phyloP scores from a whole-genome alignment of 2,888 invertebrate species.

The Amphimallon solstitiale region DNA sequence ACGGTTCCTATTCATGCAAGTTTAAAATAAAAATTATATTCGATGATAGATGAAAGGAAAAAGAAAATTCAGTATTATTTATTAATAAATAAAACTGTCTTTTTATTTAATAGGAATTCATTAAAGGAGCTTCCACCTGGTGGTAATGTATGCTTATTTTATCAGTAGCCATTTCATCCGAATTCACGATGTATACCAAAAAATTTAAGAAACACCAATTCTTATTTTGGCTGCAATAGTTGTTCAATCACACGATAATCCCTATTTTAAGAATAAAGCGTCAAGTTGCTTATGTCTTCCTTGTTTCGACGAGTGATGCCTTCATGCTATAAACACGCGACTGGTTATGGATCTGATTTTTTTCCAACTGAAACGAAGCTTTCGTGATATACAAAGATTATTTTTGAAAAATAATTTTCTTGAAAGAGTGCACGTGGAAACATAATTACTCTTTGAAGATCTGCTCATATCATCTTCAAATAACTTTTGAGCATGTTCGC shows the following conservation, averaged over 20 bases:
- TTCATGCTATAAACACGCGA: constrained; percentile 44
- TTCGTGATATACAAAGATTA: constrained; percentile 43
- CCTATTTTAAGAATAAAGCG: constrained; percentile 32
- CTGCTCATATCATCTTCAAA: constrained; percentile 35
- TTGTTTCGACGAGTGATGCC: constrained; percentile 35
- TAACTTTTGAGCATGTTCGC: constrained; percentile 31
- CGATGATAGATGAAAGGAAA: no score
- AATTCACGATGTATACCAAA: no score
- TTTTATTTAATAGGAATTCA: no score
- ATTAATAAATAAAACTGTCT: no score
- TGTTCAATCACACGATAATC: constrained; percentile 11
- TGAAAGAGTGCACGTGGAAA: no score
- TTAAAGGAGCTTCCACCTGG: no score
- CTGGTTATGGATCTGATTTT: constrained; percentile 29
- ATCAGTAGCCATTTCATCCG: constrained; percentile 40
- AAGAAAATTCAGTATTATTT: no score
- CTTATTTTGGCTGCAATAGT: no score
- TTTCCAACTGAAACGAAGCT: constrained; percentile 42
- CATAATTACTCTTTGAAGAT: constrained; percentile 3
- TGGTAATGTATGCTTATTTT: constrained; percentile 39
- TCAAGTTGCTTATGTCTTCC: constrained; percentile 42
- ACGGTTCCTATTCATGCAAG: no score
- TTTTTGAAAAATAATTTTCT: constrained; percentile 7
- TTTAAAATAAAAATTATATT: no score
- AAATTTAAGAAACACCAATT: no score